Conservation (phyloP, 2,797 vertebrate genomes). For the Lepus townsendii region DNA sequence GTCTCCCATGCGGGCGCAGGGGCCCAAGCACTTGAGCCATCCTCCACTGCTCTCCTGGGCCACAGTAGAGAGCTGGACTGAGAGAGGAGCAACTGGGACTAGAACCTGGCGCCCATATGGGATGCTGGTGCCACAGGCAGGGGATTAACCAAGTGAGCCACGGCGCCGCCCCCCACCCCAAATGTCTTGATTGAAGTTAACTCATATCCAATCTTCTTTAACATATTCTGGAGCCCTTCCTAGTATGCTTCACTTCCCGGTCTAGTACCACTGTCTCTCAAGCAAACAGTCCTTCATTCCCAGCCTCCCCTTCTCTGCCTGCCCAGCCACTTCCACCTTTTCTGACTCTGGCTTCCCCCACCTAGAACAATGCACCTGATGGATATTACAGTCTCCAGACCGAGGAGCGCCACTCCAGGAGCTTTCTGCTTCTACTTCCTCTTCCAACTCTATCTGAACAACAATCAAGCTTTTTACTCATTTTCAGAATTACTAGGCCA, state of each 20-base stretch:
- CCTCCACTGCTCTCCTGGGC: too few species aligned
- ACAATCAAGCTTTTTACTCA: background rate
- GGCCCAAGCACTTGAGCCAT: too few species aligned
- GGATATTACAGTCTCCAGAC: background rate
- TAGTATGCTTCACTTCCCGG: background rate
- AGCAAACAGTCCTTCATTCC: background rate
- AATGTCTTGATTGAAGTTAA: background rate
- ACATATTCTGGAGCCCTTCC: background rate
- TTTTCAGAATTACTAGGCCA: slow-evolving; percentile 23
- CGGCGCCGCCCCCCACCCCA: too few species aligned
- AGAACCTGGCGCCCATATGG: too few species aligned
- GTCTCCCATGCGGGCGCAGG: too few species aligned
- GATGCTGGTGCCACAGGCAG: too few species aligned
- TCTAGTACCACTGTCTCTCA: background rate
- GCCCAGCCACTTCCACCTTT: background rate
- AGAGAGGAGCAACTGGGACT: too few species aligned
- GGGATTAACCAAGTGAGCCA: too few species aligned
- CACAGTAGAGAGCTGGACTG: too few species aligned
- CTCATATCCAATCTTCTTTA: background rate
- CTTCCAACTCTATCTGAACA: background rate
- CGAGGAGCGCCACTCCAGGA: background rate
- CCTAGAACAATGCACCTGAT: background rate
- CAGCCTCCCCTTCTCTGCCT: background rate
- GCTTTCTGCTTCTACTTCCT: background rate
- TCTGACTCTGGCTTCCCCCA: background rate